Evolutionary conservation across 1,140 invertebrate species (phyloP).

Genomic region (Danaus melanippus): DNA sequence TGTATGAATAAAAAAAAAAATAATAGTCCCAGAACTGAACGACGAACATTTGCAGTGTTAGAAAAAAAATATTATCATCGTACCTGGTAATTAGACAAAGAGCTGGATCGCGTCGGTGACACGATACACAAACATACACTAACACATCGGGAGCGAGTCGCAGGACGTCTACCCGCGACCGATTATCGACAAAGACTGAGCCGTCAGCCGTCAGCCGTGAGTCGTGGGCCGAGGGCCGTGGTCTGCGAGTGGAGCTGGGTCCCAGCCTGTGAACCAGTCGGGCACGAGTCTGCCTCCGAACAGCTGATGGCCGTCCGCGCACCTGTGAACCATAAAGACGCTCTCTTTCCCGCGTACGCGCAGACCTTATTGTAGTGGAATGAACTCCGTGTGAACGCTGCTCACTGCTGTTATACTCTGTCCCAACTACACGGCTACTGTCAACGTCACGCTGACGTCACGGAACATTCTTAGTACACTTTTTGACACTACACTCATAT

Average conservation of each 20-base stretch:
- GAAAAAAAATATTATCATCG: no score
- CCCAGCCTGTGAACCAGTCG: conserved; percentile 26
- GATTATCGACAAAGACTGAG: conserved; percentile 50
- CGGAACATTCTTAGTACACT: no score
- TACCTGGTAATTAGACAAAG: conserved; percentile 66
- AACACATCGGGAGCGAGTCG: conserved; percentile 34
- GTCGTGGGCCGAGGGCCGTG: no score
- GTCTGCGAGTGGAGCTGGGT: conserved; percentile 1
- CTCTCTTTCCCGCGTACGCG: conserved; percentile 55
- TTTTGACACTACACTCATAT: no score
- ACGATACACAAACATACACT: conserved; percentile 49
- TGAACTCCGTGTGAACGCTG: conserved; percentile 51
- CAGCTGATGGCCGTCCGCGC: conserved; percentile 60
- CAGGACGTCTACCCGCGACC: conserved; percentile 43
- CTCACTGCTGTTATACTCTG: no score
- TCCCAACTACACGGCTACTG: no score
- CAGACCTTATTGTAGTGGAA: conserved; percentile 36
- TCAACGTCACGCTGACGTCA: no score
- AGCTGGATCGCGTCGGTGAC: conserved; percentile 52
- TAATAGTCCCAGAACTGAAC: conserved; percentile 17
- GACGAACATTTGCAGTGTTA: no score
- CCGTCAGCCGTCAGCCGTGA: conserved; percentile 10
- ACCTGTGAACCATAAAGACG: conserved; percentile 51
- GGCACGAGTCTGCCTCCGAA: conserved; percentile 42
- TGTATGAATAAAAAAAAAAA: conserved; percentile 21